Evolutionary conservation across 2,113 vertebrate genomes (phyloP), one percentile per base, ranked within the genome.

Genomic region (Eurystomus gularis): DNA sequence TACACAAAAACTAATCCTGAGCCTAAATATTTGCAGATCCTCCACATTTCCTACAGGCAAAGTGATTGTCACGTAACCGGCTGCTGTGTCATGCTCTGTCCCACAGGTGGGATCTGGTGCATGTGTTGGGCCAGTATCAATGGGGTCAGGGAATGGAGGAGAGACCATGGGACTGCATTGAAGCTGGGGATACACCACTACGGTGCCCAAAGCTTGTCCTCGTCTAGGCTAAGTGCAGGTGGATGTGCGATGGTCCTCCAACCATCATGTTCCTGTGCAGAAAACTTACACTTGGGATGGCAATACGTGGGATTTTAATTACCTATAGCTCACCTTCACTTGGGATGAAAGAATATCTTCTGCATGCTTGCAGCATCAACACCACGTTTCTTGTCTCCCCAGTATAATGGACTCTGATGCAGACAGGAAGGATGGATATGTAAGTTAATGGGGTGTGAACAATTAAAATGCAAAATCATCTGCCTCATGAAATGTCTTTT

Each of bases 381-480:
- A 40, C 14, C 42, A 19, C 19, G 21, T 31, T 18, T 39, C 16
- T 7, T 40, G 25, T 20, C 7, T 21, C 10, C 7, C 69, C 0
- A 1, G 1, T 33, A 5, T 13, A 72, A 82, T 3, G 49, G 44
- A n/a, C 35, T 35, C 60, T 13, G 44, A 37, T 13, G 33, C 44
- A 68, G 61, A 35, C 49, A 73, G 78, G 52, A 79, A 85, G 78
- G 73, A 52, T 52, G 52, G 57, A 82, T 79, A 35, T 14, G 19
- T 82, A 57, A 87, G 44, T 69, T 85, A 93, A 71, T 72, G 33
- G 49, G 2, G n/a, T 85, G 73, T 37, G 37, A 79, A 52, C 66
- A 94, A 82, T 79, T 84, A 79, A 95, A 82, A 93, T 70, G 44
- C n/a, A 86, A 90, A 93, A 72, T 96, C 28, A 60, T 61, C 66